A percentile compares a stretch with the other conserved stretches of the same genome.
phyloP scores from a whole-genome alignment of 2,797 vertebrate genomes.

The Rhabdomys pumilio region DNA sequence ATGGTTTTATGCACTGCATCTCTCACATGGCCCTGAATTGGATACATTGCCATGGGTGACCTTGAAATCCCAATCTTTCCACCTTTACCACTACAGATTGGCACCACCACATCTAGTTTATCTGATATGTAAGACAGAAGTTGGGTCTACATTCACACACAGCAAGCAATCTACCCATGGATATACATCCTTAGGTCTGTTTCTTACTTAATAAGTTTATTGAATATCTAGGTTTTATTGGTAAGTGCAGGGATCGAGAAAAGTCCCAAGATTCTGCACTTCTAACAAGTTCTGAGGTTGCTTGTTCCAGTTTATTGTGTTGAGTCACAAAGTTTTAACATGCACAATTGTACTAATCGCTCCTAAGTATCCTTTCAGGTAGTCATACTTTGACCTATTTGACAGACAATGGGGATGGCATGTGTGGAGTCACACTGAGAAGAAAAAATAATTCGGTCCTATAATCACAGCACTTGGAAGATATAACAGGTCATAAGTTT shows the following conservation, averaged over 20 bases:
- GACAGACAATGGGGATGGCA: background rate
- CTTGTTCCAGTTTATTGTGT: background rate
- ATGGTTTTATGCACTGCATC: background rate
- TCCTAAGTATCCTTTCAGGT: background rate
- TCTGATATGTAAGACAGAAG: background rate
- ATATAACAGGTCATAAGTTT: background rate
- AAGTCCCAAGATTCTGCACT: background rate
- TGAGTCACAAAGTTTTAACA: constrained; percentile 3
- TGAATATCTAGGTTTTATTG: background rate
- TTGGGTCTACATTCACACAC: background rate
- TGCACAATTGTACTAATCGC: constrained; percentile 2
- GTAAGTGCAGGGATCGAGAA: constrained; percentile 31
- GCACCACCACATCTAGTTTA: background rate
- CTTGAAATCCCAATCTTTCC: background rate
- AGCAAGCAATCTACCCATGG: background rate
- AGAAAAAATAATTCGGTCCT: background rate
- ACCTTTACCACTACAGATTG: background rate
- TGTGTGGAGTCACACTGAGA: background rate
- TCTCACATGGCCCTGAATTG: background rate
- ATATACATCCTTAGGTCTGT: background rate
- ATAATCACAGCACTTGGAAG: background rate
- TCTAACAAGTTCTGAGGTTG: background rate
- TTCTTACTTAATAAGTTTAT: background rate
- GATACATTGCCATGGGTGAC: background rate
- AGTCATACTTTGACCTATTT: background rate